These are phyloP conservation scores for Netelia inedita DNA, from an alignment of 2,888 invertebrate genomes.

Conservation along the genomic window DNA sequence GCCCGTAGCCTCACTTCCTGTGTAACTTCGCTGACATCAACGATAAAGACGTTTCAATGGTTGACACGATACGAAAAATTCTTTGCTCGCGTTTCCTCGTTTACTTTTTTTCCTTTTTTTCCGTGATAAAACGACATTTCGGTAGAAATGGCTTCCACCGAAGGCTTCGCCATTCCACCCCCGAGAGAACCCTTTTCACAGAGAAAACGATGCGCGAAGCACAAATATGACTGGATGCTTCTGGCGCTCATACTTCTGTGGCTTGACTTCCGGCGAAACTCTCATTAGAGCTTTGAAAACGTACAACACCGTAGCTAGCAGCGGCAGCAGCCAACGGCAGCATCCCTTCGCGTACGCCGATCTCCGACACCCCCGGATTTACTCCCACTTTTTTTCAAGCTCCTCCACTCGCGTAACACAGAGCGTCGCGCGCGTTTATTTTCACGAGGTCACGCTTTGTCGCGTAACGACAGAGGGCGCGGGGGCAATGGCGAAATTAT, in stretches of 20 bases:
- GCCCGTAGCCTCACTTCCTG: conserved; percentile 3
- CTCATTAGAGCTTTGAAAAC: conserved; percentile 64
- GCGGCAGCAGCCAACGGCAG: conserved; percentile 15
- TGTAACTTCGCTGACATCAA: neutral
- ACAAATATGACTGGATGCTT: conserved; percentile 51
- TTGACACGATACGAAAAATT: conserved; percentile 54
- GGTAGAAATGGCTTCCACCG: neutral
- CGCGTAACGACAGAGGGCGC: conserved; percentile 49
- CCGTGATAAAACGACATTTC: neutral
- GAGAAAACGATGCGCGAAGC: conserved; percentile 43
- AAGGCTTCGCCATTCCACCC: neutral
- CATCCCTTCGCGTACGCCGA: conserved; percentile 39
- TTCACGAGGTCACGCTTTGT: conserved; percentile 53
- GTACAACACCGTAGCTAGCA: conserved; percentile 18
- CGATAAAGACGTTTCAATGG: conserved; percentile 8
- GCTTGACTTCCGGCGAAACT: conserved; percentile 63
- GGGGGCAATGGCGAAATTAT: conserved; percentile 57
- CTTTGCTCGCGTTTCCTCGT: conserved; percentile 46
- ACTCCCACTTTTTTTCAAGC: conserved; percentile 32
- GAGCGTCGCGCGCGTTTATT: neutral
- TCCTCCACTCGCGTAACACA: conserved; percentile 15
- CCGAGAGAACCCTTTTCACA: conserved; percentile 36
- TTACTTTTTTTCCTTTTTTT: conserved; percentile 17
- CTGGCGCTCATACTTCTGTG: conserved; percentile 49
- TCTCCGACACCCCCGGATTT: conserved; percentile 49